Conservation (phyloP, 2,113 vertebrate genomes). For the Leiothrix lutea region DNA sequence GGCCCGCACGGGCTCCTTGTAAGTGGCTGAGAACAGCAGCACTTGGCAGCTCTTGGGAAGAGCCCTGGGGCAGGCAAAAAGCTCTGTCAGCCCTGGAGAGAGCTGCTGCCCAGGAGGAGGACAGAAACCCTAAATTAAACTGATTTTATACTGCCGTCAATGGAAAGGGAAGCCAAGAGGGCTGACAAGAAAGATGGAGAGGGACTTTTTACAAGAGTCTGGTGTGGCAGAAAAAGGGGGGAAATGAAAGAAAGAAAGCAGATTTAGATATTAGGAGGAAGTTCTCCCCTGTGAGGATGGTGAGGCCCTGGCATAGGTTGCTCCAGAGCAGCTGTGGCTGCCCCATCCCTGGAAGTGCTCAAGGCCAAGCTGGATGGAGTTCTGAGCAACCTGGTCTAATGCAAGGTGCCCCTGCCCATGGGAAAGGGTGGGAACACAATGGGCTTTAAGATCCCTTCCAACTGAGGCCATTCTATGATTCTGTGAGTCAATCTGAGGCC, state of each 20-base stretch:
- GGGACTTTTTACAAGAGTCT: too few relatives aligned
- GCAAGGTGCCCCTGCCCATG: background rate
- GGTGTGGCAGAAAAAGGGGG: background rate
- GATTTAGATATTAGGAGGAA: background rate
- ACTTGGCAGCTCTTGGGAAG: slow-evolving; percentile 72
- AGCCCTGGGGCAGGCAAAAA: slow-evolving; percentile 16
- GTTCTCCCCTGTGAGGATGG: background rate
- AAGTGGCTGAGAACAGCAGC: slow-evolving; percentile 80
- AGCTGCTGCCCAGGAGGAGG: background rate
- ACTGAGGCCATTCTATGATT: background rate
- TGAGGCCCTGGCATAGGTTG: background rate
- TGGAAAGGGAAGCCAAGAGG: background rate
- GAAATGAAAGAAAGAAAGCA: background rate
- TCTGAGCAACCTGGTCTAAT: background rate
- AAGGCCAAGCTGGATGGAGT: background rate
- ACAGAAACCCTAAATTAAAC: background rate
- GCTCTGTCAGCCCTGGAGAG: fast-evolving
- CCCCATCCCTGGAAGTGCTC: background rate
- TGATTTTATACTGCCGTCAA: background rate
- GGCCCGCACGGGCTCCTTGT: slow-evolving; percentile 64
- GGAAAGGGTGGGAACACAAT: background rate
- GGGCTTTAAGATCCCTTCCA: background rate
- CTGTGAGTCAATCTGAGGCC: background rate
- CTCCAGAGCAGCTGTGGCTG: background rate
- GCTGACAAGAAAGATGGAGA: background rate